Evolutionary conservation across 2,113 vertebrate genomes (phyloP), one percentile per base, ranked within the genome.

Genomic region (Eretmochelys imbricata): DNA sequence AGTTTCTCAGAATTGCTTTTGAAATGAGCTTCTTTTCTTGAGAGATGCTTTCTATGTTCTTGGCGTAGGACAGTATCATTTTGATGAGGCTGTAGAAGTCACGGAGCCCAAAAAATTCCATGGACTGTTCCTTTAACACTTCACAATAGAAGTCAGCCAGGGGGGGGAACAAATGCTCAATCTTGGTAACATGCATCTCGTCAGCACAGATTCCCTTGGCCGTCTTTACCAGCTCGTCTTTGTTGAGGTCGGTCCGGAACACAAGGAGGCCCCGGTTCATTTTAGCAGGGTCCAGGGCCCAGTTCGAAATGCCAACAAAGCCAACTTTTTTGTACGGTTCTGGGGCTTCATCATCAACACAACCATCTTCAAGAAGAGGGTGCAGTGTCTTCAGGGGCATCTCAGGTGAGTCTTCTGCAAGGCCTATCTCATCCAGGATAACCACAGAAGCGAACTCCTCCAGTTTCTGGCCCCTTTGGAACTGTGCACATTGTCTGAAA

Each of bases 241-340:
- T 95, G 85, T 96, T 98, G 10, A 98, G 98, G 85, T 98, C 98
- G 93, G 98, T 97, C 42, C 98, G 97, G 76, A 98, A 98, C 10
- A 99, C 98, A 95, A 99, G 98, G 88, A 99, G 98, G 35, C 98
- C 98, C 75, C 98, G 94, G 95, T 99, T 99, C 98, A 99, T 99
- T 93, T 99, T 99, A 50, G 98, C 98, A 82, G 98, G 98, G 94
- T 99, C 98, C 5, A 99, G 96, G 92, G 98, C 98, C 98, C 98
- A 99, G 94, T 99, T 99, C 48, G 98, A 99, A 91, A 99, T 98
- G 49, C 98, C 98, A 84, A 99, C 97, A 96, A 99, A 99, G 3
- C 98, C 98, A 7, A 98, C 98, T 95, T 98, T 99, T 97, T 98
- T 98, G 95, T 98, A 95, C 24, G 95, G 90, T 53, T 98, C 95